phyloP scores from a whole-genome alignment of 2,797 vertebrate species.

The Sebastes vulpes region DNA sequence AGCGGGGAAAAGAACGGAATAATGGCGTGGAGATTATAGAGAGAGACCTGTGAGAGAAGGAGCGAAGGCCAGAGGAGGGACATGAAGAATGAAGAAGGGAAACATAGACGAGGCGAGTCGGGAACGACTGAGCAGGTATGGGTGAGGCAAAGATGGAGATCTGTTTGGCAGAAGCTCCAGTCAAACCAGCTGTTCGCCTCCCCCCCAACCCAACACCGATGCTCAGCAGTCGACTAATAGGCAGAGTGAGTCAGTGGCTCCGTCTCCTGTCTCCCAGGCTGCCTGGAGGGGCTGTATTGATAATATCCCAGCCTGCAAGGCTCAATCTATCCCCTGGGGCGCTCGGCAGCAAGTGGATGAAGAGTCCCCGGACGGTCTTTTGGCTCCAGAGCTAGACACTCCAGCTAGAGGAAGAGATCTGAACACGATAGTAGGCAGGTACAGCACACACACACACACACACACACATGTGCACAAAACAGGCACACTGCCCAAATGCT shows the following conservation, averaged over 20 bases:
- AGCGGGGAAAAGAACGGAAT: not conserved
- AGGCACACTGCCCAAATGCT: conserved; percentile 47
- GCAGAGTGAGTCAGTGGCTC: conserved; percentile 76
- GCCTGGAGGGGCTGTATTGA: conserved; percentile 86
- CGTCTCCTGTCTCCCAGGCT: conserved; percentile 85
- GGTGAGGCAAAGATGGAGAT: conserved; percentile 44
- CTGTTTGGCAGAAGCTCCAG: conserved; percentile 66
- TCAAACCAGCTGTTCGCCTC: conserved; percentile 74
- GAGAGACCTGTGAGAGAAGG: conserved; percentile 25
- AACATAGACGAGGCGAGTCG: not conserved
- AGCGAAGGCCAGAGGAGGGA: conserved; percentile 17
- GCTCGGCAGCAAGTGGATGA: conserved; percentile 76
- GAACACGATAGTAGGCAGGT: conserved; percentile 61
- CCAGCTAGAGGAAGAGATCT: conserved; percentile 59
- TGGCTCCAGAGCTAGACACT: conserved; percentile 66
- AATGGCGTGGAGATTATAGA: conserved; percentile 21
- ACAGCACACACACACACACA: conserved; percentile 18
- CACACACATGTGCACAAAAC: conserved; percentile 28
- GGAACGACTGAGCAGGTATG: conserved; percentile 36
- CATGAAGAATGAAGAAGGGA: conserved; percentile 2
- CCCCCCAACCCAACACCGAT: conserved; percentile 44
- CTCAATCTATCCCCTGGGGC: conserved; percentile 84
- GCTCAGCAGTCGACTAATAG: conserved; percentile 85
- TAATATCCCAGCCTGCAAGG: conserved; percentile 84
- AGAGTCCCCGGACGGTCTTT: conserved; percentile 81